Percentiles rank a stretch among this genome's conserved stretches.
These are phyloP conservation scores for Laticauda colubrina DNA, from an alignment of 2,113 vertebrate genomes.

Conservation along the genomic window DNA sequence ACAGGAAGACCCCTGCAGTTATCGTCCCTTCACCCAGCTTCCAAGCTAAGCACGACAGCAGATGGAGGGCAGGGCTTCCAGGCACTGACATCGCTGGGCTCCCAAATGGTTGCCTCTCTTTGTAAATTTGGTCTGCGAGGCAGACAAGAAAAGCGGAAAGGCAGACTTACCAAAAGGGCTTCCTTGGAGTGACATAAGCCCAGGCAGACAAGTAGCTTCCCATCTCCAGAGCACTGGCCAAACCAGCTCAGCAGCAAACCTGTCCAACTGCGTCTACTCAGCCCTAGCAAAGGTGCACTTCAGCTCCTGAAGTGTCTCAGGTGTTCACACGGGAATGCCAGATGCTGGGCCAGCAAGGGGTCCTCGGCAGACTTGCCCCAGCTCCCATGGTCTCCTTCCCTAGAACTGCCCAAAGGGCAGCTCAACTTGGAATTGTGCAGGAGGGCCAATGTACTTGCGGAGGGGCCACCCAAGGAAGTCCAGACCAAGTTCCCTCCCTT, in stretches of 20 bases:
- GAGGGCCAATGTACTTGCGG: slow-evolving; percentile 47
- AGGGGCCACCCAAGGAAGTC: slow-evolving; percentile 26
- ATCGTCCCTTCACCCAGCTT: not conserved
- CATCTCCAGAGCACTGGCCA: slow-evolving; percentile 69
- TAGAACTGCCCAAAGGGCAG: slow-evolving; percentile 23
- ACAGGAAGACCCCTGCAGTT: not conserved
- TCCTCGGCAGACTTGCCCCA: slow-evolving; percentile 40
- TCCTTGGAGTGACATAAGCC: slow-evolving; percentile 71
- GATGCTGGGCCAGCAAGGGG: slow-evolving; percentile 48
- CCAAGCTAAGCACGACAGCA: no score
- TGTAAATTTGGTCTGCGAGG: not conserved
- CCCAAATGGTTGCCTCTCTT: not conserved
- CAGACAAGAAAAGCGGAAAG: not conserved
- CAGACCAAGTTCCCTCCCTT: slow-evolving; percentile 59
- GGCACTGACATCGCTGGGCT: not conserved
- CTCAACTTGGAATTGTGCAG: not conserved
- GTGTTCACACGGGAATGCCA: slow-evolving; percentile 28
- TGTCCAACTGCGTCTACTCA: slow-evolving; percentile 61
- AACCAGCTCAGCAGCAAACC: slow-evolving; percentile 68
- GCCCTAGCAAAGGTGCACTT: slow-evolving; percentile 61
- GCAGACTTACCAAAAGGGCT: slow-evolving; percentile 73
- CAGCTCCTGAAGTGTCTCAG: slow-evolving; percentile 53
- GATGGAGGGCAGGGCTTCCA: not conserved
- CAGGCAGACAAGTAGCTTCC: slow-evolving; percentile 75
- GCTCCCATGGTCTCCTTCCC: slow-evolving; percentile 51